Conservation (phyloP, 1,140 invertebrate species). For the Radopholus similis region DNA sequence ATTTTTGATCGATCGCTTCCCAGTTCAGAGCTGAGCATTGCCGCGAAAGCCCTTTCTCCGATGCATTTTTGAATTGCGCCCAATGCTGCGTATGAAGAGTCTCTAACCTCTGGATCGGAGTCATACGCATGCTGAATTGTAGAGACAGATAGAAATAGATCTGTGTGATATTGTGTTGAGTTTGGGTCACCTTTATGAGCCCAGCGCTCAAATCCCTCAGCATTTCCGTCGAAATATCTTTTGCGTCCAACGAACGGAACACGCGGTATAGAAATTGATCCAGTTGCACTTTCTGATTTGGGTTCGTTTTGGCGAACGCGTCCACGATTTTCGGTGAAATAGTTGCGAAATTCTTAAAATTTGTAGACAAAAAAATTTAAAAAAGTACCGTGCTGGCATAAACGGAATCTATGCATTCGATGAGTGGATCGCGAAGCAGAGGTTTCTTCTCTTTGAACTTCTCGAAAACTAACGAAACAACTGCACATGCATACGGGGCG, state of each 20-base stretch:
- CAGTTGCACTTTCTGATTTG: constrained; percentile 25
- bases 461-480: constrained; percentile 77
- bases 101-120: constrained; percentile 61
- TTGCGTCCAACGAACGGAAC: constrained; percentile 11
- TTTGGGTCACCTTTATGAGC: constrained; percentile 7
- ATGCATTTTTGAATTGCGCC: constrained; percentile 88
- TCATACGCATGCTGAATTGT: constrained; percentile 27
- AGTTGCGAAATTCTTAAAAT: constrained; percentile 70
- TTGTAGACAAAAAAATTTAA: background rate
- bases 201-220: constrained; percentile 12
- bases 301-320: constrained; percentile 66
- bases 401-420: constrained; percentile 75
- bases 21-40: constrained; percentile 76
- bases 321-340: constrained; percentile 79
- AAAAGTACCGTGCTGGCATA: constrained; percentile 28
- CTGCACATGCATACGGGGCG: constrained; percentile 70
- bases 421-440: constrained; percentile 67
- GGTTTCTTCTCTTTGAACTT: constrained; percentile 97
- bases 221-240: constrained; percentile 16
- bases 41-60: constrained; percentile 81
- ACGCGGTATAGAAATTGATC: constrained; percentile 26
- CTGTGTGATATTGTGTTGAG: background rate
- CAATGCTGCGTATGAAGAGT: constrained; percentile 71
- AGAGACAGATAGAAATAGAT: no score
- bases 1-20: constrained; percentile 78